phyloP scores from a whole-genome alignment of 2,888 invertebrate species.

The Pyrocoelia pectoralis region DNA sequence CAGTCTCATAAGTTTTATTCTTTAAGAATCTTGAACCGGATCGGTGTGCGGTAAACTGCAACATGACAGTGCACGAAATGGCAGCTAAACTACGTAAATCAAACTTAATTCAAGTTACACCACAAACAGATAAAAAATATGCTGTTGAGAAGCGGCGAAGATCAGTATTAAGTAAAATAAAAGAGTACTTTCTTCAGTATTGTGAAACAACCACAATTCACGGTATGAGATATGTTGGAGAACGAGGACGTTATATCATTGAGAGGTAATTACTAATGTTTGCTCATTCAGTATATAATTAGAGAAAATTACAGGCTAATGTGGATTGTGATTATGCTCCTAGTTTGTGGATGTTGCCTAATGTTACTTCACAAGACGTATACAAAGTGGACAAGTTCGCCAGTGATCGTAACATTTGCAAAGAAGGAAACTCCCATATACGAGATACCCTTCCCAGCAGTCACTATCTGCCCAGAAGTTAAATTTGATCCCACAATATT shows the following conservation, averaged over 20 bases:
- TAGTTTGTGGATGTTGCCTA: constrained; percentile 61
- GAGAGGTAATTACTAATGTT: constrained; percentile 11
- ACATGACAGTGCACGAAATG: too few species aligned
- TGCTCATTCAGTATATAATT: background rate
- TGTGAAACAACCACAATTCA: constrained; percentile 18
- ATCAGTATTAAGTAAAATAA: too few species aligned
- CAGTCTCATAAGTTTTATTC: too few species aligned
- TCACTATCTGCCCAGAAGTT: constrained; percentile 54
- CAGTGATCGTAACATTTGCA: constrained; percentile 79
- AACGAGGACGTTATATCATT: constrained; percentile 5
- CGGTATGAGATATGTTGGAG: constrained; percentile 19
- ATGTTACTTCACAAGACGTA: constrained; percentile 70
- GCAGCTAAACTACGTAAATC: too few species aligned
- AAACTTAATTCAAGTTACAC: too few species aligned
- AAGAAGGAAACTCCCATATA: constrained; percentile 75
- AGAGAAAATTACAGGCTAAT: background rate
- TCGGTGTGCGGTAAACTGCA: too few species aligned
- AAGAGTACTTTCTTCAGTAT: too few species aligned
- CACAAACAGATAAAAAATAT: too few species aligned
- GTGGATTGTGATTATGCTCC: constrained; percentile 2
- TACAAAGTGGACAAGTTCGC: constrained; percentile 76
- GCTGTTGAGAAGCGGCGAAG: too few species aligned
- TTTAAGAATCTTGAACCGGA: too few species aligned
- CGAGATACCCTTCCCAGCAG: constrained; percentile 63
- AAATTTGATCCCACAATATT: constrained; percentile 8